Conservation (phyloP, 2,888 invertebrate species). For the Chouioia cunea region DNA sequence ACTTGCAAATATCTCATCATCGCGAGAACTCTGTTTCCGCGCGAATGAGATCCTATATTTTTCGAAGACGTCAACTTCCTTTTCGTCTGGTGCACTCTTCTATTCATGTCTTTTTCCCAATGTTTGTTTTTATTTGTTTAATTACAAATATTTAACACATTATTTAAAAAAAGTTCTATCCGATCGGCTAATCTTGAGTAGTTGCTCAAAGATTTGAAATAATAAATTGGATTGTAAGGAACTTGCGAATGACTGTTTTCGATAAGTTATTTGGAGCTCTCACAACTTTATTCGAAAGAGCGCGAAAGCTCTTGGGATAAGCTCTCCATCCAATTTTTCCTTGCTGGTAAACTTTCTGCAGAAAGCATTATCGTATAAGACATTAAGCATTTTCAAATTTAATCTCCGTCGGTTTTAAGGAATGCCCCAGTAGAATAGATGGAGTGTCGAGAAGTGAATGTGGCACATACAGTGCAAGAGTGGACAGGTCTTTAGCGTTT, state of each 20-base stretch:
- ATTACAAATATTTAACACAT: constrained; percentile 30
- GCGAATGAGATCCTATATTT: background rate
- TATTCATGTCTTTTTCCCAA: background rate
- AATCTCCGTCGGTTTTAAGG: too few species aligned
- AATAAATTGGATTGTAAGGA: constrained; percentile 43
- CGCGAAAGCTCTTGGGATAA: constrained; percentile 19
- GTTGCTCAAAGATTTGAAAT: constrained; percentile 27
- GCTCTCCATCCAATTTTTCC: constrained; percentile 36
- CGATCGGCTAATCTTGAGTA: constrained; percentile 11
- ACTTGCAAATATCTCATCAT: constrained; percentile 48
- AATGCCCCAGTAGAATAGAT: too few species aligned
- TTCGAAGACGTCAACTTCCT: background rate
- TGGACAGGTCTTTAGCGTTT: constrained; percentile 54
- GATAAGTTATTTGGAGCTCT: constrained; percentile 41
- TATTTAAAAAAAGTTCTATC: constrained; percentile 30
- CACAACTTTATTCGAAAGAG: constrained; percentile 27
- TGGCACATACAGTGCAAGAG: too few species aligned
- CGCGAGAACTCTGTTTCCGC: constrained; percentile 37
- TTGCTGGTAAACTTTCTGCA: constrained; percentile 22
- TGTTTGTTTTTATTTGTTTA: constrained; percentile 12
- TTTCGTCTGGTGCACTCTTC: constrained; percentile 7
- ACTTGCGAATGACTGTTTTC: constrained; percentile 28
- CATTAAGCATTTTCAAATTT: too few species aligned
- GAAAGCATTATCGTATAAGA: too few species aligned
- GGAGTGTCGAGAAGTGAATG: too few species aligned